A percentile compares a stretch with the other conserved stretches of the same genome.
Conservation (phyloP, 2,113 vertebrate genomes). For the Centropus bengalensis region DNA sequence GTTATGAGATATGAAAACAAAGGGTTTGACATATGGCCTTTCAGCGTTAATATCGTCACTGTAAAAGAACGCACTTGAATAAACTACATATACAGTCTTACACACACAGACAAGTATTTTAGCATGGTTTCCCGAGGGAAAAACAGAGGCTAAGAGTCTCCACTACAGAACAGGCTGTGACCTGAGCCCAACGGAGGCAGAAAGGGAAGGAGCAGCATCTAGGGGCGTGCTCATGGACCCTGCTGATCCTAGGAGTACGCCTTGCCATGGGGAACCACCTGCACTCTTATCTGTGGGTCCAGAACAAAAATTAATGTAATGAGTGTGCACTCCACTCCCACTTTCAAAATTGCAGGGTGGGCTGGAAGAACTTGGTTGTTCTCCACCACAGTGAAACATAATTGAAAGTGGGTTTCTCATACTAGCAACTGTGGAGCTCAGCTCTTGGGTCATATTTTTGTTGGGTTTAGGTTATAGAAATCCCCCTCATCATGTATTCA, state of each 20-base stretch:
- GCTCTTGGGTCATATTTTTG: not conserved
- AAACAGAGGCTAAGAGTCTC: not conserved
- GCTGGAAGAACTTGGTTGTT: not conserved
- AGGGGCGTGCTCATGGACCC: accelerated
- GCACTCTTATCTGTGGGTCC: not conserved
- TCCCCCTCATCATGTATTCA: not conserved
- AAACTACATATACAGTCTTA: not conserved
- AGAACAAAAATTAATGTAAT: not conserved
- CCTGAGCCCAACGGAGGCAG: not conserved
- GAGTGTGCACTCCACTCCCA: not conserved
- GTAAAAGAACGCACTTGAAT: not conserved
- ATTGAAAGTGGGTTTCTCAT: not conserved
- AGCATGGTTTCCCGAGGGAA: not conserved
- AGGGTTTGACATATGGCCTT: not conserved
- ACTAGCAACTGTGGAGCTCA: not conserved
- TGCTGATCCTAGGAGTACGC: not conserved
- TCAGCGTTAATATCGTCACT: not conserved
- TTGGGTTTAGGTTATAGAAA: not conserved
- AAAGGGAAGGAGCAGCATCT: not conserved
- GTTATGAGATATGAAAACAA: not conserved
- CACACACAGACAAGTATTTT: not conserved
- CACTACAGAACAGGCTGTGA: not conserved
- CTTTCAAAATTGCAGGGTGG: not conserved
- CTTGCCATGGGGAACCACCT: not conserved
- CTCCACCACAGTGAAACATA: not conserved